Base-by-base conservation (phyloP, 2,888 invertebrate species). In the Hedya salicella region DNA sequence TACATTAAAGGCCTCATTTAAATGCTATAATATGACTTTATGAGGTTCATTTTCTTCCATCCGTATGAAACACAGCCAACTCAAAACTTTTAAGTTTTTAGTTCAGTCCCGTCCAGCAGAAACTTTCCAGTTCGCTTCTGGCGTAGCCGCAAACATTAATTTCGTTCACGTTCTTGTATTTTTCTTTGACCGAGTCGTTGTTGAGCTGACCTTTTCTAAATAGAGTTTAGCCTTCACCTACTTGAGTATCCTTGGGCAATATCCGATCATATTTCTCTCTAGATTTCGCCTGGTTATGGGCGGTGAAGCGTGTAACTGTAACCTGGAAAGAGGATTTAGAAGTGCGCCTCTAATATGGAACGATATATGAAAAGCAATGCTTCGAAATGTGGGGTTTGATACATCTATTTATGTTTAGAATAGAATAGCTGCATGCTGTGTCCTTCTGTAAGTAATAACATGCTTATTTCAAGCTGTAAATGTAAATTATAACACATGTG, bases 201-300 rank as follows among this genome's bases (percentile, higher is more conserved):
- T 46, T 16, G 59, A 39, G 53, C 53, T 61, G 53, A 61, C 53
- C 53, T 66, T 65, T 60, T 53, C 46, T 65, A 60, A 60, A 66
- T 66, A 66, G 40, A 54, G 48, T 57, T 21, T 44, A 42, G 53
- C 60, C 60, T 61, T 61, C 46, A 66, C 66, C 53, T 54, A 66
- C 60, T 66, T 54, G 21, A 42, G 48, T 61, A 66, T 61, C 66
- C 65, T 65, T 65, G 59, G 40, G 53, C 59, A 13, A 53, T 65
- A 60, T 65, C 19, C 39, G 40, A 66, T 54, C 46, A 54, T 44
- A 52, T 66, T 66, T 6, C 21, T 50, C 53, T 61, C 21, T 48
- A 60, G 60, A 49, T 54, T 61, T 49, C 3, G 30, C 53, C 48
- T 48, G 39, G 53, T 48, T 48, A 21, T 42, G 60, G 19, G 19